Percentiles rank a stretch among this genome's conserved stretches.
These are phyloP conservation scores for Sebastes baramenuke DNA, from an alignment of 2,797 vertebrate genomes.

Conservation along the genomic window DNA sequence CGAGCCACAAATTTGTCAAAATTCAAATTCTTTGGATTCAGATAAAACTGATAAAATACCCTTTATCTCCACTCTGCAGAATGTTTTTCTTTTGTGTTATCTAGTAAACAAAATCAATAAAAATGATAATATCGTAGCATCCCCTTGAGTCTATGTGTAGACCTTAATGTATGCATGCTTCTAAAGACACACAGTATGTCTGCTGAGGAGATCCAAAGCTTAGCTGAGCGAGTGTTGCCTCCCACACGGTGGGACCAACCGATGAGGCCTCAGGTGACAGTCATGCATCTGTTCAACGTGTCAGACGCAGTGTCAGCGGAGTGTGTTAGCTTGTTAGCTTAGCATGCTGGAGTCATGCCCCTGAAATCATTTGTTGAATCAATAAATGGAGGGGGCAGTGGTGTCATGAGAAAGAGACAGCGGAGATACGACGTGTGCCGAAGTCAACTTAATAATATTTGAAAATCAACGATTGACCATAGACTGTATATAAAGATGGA, in stretches of 20 bases:
- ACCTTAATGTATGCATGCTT: not conserved
- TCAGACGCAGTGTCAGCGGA: constrained; percentile 32
- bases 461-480: not conserved
- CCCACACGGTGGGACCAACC: not conserved
- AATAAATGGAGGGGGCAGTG: constrained; percentile 3
- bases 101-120: not conserved
- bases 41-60: not conserved
- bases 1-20: not conserved
- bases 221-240: not conserved
- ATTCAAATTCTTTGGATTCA: not conserved
- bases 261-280: constrained; percentile 13
- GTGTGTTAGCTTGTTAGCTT: constrained; percentile 55
- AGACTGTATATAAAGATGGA: no score
- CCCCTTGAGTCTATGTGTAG: not conserved
- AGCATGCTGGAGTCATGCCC: constrained; percentile 75
- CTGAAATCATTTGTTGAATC: not conserved
- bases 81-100: not conserved
- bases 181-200: not conserved
- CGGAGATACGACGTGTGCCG: not conserved
- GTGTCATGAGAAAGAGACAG: constrained; percentile 41
- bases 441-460: not conserved
- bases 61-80: not conserved
- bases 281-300: constrained; percentile 59
- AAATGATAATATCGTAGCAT: not conserved
- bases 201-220: not conserved